A percentile compares a stretch with the other conserved stretches of the same genome.
phyloP scores from a whole-genome alignment of 2,113 vertebrate species.

The Triplophysa rosa region DNA sequence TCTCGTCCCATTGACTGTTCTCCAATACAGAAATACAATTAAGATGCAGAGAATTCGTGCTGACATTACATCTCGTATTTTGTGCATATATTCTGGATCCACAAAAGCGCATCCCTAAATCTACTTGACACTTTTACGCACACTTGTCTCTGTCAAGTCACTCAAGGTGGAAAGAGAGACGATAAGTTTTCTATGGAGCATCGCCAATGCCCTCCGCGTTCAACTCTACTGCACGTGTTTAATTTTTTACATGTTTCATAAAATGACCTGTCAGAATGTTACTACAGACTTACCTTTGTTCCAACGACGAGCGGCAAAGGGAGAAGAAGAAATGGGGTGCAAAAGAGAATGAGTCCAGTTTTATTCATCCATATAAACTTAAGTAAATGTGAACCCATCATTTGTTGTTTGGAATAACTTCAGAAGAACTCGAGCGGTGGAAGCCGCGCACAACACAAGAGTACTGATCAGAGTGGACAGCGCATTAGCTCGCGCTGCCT shows the following conservation, averaged over 20 bases:
- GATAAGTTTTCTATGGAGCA: background rate
- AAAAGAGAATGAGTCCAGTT: slow-evolving; percentile 69
- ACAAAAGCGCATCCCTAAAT: background rate
- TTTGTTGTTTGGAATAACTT: slow-evolving; percentile 24
- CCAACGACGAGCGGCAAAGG: slow-evolving; percentile 79
- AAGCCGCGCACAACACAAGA: background rate
- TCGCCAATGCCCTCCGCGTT: background rate
- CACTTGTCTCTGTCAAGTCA: background rate
- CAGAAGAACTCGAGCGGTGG: background rate
- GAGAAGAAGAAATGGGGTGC: slow-evolving; percentile 80
- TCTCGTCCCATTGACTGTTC: background rate
- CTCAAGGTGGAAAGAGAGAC: background rate
- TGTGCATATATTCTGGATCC: background rate
- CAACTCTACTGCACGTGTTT: background rate
- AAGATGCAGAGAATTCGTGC: background rate
- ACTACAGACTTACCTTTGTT: slow-evolving; percentile 74
- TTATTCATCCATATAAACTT: slow-evolving; percentile 66
- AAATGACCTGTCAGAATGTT: background rate
- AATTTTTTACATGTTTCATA: background rate
- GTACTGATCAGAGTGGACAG: background rate
- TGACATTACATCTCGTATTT: background rate
- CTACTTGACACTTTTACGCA: background rate
- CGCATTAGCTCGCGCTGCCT: background rate
- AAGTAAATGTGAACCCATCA: slow-evolving; percentile 57
- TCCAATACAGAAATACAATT: background rate